These are phyloP conservation scores for Hypotaenidia okinawae DNA, from an alignment of 2,797 vertebrate genomes.

Conservation along the genomic window DNA sequence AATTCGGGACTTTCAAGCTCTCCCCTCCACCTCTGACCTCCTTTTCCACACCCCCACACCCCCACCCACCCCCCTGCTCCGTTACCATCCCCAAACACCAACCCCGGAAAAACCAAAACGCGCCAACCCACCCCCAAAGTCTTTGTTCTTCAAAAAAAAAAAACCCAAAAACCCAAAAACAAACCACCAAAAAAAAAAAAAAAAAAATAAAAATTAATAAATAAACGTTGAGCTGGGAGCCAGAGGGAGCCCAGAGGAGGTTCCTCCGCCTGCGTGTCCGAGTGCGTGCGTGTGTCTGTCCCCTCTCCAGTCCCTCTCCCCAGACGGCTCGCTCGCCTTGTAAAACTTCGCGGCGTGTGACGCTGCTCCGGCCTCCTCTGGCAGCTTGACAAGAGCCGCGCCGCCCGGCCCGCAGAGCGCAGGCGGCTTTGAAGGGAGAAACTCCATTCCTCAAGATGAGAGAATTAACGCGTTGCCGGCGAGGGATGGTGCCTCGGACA, in stretches of 20 bases:
- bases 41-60: too few relatives aligned
- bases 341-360: conserved; percentile 75
- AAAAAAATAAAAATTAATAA: not conserved
- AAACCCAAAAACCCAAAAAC: too few relatives aligned
- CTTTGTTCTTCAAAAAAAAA: conserved; percentile 25
- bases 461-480: not conserved
- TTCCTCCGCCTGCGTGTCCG: not conserved
- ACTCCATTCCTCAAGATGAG: not conserved
- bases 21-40: not conserved
- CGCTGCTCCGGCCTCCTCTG: conserved; percentile 73
- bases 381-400: conserved; percentile 71
- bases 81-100: not conserved
- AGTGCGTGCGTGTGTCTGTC: not conserved
- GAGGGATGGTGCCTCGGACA: not conserved
- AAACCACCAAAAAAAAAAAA: not conserved
- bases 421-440: conserved; percentile 65
- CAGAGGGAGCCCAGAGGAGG: conserved; percentile 8
- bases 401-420: conserved; percentile 48
- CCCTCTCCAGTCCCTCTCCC: conserved; percentile 62
- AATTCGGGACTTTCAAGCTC: not conserved
- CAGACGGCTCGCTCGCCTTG: conserved; percentile 53
- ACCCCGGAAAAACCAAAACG: conserved; percentile 17
- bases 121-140: conserved; percentile 27
- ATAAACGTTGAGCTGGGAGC: not conserved
- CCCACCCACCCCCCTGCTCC: too few relatives aligned